Conservation (phyloP, 2,113 vertebrate species). For the Pluvialis apricaria region DNA sequence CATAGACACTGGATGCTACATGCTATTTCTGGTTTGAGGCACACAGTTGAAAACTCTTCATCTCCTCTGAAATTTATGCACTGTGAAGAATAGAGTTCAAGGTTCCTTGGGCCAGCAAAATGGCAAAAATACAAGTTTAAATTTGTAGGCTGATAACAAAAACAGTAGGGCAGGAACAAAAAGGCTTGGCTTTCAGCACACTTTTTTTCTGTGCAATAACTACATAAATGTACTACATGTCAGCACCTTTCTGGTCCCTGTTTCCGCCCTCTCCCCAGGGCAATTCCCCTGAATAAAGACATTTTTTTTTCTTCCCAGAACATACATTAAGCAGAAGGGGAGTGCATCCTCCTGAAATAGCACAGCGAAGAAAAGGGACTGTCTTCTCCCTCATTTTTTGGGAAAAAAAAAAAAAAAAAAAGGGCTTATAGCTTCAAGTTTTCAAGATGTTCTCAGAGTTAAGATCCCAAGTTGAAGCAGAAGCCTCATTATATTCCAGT, state of each 20-base stretch:
- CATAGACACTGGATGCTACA: not conserved
- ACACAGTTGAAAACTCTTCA: accelerated
- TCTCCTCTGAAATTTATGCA: not conserved
- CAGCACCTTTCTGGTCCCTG: not conserved
- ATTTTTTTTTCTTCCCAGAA: not conserved
- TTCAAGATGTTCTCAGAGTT: not conserved
- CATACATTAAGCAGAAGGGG: not conserved
- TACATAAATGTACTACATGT: not conserved
- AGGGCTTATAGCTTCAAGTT: not conserved
- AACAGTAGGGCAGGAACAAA: not conserved
- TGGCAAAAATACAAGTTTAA: not conserved
- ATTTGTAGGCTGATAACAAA: not conserved
- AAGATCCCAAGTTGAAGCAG: not conserved
- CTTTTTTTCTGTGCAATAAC: not conserved
- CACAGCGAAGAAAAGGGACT: not conserved
- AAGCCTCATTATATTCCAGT: not conserved
- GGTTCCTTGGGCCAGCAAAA: not conserved
- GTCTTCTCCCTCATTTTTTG: not conserved
- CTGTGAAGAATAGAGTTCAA: not conserved
- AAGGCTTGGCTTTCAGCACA: not conserved
- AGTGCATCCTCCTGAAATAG: not conserved
- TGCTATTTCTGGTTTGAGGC: not conserved
- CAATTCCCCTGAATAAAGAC: not conserved
- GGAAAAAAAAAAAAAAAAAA: not conserved
- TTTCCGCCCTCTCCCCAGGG: not conserved